A percentile compares a stretch with the other conserved stretches of the same genome.
Evolutionary conservation across 2,888 invertebrate species (phyloP).

Genomic region (Clanis bilineata): DNA sequence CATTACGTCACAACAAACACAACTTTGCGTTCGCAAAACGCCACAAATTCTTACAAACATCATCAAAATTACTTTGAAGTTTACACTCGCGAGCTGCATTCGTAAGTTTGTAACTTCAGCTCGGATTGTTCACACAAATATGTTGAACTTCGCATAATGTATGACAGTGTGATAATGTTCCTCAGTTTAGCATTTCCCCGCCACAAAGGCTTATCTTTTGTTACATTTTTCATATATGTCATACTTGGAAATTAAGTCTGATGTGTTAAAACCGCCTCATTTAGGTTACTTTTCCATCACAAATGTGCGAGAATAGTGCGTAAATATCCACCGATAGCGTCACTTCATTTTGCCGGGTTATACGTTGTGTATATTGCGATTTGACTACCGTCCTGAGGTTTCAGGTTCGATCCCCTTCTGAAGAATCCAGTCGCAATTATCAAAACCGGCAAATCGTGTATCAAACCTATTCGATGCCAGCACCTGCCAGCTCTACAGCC

Average conservation of each 20-base stretch:
- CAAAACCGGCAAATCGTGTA: too few relatives aligned
- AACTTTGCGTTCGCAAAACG: slow-evolving; percentile 22
- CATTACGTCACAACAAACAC: slow-evolving; percentile 39
- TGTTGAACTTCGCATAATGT: slow-evolving; percentile 35
- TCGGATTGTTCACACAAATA: slow-evolving; percentile 36
- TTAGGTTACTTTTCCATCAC: too few relatives aligned
- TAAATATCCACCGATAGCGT: too few relatives aligned
- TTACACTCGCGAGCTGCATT: slow-evolving; percentile 19
- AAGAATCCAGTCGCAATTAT: too few relatives aligned
- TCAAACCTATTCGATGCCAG: too few relatives aligned
- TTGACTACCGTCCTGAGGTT: too few relatives aligned
- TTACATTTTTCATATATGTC: slow-evolving; percentile 25
- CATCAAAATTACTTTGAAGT: slow-evolving; percentile 22
- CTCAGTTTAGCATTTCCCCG: slow-evolving; percentile 41
- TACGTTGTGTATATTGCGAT: too few relatives aligned
- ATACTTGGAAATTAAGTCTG: slow-evolving; percentile 6
- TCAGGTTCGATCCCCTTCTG: too few relatives aligned
- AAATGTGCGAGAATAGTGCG: too few relatives aligned
- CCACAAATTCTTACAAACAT: slow-evolving; percentile 11
- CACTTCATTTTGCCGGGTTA: too few relatives aligned
- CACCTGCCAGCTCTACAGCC: too few relatives aligned
- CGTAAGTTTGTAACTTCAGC: slow-evolving; percentile 27
- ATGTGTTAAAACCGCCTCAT: not conserved
- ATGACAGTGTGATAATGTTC: slow-evolving; percentile 34
- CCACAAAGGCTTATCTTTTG: slow-evolving; percentile 44